Base-by-base conservation (phyloP, 2,888 invertebrate species). In the Agrochola lychnidis region DNA sequence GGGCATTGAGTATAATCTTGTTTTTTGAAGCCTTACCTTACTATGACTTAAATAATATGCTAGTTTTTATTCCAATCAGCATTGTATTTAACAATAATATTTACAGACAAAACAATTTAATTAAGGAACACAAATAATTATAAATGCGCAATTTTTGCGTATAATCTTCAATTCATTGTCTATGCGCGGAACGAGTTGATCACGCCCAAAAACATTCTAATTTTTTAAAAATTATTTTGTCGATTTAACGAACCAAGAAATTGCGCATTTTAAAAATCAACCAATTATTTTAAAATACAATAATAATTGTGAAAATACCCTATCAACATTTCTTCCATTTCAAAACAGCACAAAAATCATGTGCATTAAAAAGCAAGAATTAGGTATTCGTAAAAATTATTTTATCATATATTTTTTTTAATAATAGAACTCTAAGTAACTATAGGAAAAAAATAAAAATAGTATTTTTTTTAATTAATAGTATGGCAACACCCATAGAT, bases 401-500 rank as follows among this genome's bases (percentile, higher is more conserved):
- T 66, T 63, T 57, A 73, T 53, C 66, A 81, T 76, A n/a, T 57
- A 16, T 73, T 4, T 57, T 57, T 70, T 70, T 64, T 40, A 48
- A 67, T 76, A 78, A 72, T 74, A 86, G 70, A 81, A 79, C 76
- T 82, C 67, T 83, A 84, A 80, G 70, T 78, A 62, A 70, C 71
- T 80, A 87, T 80, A 87, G 73, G 80, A 74, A 80, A 84, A 84
- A 81, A 83, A 79, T 73, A 78, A 87, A 85, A 82, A 84, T 86
- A 87, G 80, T 83, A 73, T 72, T 73, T 73, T 81, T 84, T 81
- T 30, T 0, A 66, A 81, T 77, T 75, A 83, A 82, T 80, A 88
- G 81, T 88, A 89, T 89, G 88, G 88, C 88, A 89, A 89, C 88
- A 82, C 81, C 85, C 76, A 86, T 82, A 84, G 86, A 88, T 88